Conservation (phyloP, 2,113 vertebrate species). For the Sterna hirundo region DNA sequence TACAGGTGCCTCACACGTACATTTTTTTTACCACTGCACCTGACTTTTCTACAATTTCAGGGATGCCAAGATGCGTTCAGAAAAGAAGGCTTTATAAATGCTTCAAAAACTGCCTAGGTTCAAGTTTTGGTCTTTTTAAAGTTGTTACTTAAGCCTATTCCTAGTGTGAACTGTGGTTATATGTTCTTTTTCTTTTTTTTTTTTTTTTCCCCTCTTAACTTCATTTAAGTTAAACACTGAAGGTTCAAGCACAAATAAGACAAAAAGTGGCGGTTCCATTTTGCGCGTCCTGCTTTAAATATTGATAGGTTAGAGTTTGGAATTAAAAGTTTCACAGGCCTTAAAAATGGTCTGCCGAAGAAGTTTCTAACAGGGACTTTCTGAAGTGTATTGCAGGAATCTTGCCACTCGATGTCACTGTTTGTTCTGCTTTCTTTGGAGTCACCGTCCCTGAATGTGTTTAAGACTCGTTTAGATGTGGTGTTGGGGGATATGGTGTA, state of each 20-base stretch:
- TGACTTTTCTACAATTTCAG: background rate
- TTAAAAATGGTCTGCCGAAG: background rate
- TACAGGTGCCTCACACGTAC: accelerated
- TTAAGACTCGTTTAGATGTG: too few species aligned
- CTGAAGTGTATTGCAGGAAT: background rate
- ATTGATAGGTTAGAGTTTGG: background rate
- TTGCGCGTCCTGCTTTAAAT: background rate
- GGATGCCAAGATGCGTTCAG: background rate
- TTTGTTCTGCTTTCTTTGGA: background rate
- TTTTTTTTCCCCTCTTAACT: background rate
- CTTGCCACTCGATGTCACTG: constrained; percentile 36
- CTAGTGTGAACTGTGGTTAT: background rate
- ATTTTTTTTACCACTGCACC: background rate
- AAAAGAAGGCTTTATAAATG: background rate
- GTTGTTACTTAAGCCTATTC: background rate
- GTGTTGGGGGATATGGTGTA: too few species aligned
- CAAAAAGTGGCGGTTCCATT: background rate
- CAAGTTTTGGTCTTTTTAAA: background rate
- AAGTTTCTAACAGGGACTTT: background rate
- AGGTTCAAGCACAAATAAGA: background rate
- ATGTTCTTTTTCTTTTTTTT: accelerated
- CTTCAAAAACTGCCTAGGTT: background rate
- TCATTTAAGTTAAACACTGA: background rate
- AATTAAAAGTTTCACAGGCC: background rate
- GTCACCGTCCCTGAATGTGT: too few species aligned